These are phyloP conservation scores for Phyllopteryx taeniolatus DNA, from an alignment of 2,113 vertebrate species.

Conservation along the genomic window DNA sequence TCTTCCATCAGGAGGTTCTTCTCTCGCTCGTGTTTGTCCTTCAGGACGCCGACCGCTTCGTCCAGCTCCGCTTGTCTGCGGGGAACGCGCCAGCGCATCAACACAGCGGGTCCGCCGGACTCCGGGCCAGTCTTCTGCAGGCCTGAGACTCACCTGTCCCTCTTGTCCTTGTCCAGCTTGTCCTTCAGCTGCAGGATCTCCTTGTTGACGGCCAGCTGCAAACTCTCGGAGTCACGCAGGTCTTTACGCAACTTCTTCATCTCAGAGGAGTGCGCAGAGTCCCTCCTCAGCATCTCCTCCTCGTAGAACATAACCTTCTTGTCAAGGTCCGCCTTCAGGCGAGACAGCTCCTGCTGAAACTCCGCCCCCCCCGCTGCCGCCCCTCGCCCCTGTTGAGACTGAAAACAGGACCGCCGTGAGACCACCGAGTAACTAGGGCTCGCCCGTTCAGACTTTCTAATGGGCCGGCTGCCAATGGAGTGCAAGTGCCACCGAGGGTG, in stretches of 20 bases:
- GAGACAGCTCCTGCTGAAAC: conserved; percentile 88
- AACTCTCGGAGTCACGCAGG: conserved; percentile 88
- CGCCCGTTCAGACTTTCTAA: no score
- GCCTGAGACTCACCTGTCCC: conserved; percentile 77
- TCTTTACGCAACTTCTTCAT: conserved; percentile 88
- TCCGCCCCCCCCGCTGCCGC: conserved; percentile 70
- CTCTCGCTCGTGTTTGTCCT: conserved; percentile 87
- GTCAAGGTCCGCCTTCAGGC: conserved; percentile 87
- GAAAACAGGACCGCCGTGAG: conserved; percentile 3
- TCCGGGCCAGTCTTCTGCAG: no score
- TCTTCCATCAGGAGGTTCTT: conserved; percentile 82
- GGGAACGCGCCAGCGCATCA: neutral
- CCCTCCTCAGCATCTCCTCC: conserved; percentile 87
- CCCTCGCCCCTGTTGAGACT: conserved; percentile 82
- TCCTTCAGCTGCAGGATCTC: conserved; percentile 86
- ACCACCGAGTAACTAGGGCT: no score
- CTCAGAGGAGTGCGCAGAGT: conserved; percentile 85
- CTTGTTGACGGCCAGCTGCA: conserved; percentile 84
- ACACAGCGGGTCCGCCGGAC: neutral
- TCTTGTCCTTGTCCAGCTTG: conserved; percentile 85
- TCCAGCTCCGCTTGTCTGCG: conserved; percentile 86
- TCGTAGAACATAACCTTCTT: conserved; percentile 92
- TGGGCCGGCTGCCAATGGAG: no score
- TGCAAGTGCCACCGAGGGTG: no score
- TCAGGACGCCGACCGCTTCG: conserved; percentile 79